These are phyloP conservation scores for Hemaris fuciformis DNA, from an alignment of 2,888 invertebrate genomes.

Conservation along the genomic window DNA sequence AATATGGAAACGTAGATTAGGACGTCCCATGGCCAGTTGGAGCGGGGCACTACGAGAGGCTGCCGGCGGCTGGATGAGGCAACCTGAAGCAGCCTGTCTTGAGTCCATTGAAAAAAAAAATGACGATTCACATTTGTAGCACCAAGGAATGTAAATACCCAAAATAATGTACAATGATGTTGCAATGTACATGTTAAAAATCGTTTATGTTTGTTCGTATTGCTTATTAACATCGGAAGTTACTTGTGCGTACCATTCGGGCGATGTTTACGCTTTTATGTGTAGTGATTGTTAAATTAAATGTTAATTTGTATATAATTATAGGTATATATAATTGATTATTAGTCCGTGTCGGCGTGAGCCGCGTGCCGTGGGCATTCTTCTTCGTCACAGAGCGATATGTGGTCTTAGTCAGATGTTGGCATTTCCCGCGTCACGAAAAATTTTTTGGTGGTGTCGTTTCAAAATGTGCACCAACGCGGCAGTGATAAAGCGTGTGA, in stretches of 20 bases:
- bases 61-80: not conserved
- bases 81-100: not conserved
- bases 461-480: not conserved
- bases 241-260: not conserved
- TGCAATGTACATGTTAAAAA: not conserved
- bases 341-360: not conserved
- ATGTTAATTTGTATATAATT: not conserved
- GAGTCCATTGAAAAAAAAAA: not conserved
- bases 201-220: not conserved
- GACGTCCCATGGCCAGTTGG: not conserved
- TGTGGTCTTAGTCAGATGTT: not conserved
- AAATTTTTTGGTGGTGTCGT: not conserved
- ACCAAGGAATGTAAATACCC: not conserved
- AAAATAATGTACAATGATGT: not conserved
- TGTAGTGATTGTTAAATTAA: not conserved
- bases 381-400: not conserved
- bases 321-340: no score
- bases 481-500: not conserved
- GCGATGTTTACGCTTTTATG: not conserved
- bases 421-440: not conserved
- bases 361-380: not conserved
- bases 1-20: not conserved
- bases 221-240: not conserved
- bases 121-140: not conserved
- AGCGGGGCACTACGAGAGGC: not conserved